A percentile compares a stretch with the other conserved stretches of the same genome.
Evolutionary conservation across 53 echinoderm and acorn worm species (phyloP).

Genomic region (Apostichopus leukothele): DNA sequence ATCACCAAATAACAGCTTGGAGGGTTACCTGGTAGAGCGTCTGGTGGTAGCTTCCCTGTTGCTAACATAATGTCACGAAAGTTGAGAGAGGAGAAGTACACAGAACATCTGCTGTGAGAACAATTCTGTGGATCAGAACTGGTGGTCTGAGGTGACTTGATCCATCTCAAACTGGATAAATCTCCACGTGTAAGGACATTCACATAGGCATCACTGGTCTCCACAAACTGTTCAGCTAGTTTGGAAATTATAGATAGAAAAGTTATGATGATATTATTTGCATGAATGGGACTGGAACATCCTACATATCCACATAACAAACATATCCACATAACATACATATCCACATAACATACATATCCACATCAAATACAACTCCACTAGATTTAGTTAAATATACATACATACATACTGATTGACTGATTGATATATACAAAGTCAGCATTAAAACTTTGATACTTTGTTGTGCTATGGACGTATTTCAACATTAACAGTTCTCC

Average conservation of each 20-base stretch:
- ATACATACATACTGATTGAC: no score
- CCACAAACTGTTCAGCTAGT: conserved; percentile 18
- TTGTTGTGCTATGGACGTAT: no score
- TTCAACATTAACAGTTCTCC: no score
- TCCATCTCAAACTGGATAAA: conserved; percentile 80
- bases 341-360: no score
- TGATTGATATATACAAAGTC: no score
- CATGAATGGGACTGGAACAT: no score
- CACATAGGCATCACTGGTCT: conserved; percentile 68
- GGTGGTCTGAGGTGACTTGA: conserved; percentile 67
- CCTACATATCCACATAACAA: no score
- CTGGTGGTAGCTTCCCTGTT: conserved; percentile 86
- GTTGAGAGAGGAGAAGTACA: conserved; percentile 82
- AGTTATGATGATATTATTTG: neutral
- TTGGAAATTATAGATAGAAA: neutral
- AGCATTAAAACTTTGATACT: no score
- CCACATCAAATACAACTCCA: no score
- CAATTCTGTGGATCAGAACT: conserved; percentile 32
- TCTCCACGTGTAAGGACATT: conserved; percentile 81
- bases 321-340: no score
- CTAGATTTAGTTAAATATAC: no score
- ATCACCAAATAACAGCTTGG: no score
- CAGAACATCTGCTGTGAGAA: conserved; percentile 50
- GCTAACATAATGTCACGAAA: conserved; percentile 89
- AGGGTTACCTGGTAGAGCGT: conserved; percentile 73